Conservation (phyloP, 2,888 invertebrate species). For the Charanyca ferruginea region DNA sequence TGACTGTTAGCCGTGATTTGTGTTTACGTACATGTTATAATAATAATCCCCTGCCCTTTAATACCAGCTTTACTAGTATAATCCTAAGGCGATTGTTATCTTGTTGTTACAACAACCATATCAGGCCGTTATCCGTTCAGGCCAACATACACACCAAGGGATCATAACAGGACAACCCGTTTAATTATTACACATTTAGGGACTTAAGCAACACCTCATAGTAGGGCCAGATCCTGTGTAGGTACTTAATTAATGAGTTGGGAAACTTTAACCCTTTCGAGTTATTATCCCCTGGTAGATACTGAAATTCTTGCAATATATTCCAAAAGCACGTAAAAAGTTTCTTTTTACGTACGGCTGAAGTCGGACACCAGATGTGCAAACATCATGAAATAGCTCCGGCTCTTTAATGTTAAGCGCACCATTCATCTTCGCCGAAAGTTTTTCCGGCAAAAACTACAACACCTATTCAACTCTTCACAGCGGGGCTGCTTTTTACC, state of each 20-base stretch:
- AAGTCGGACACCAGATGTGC: constrained; percentile 64
- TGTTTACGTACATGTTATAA: background rate
- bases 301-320: constrained; percentile 29
- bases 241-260: constrained; percentile 59
- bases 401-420: constrained; percentile 62
- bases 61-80: constrained; percentile 19
- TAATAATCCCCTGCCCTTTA: constrained; percentile 21
- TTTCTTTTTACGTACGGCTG: constrained; percentile 27
- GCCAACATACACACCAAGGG: constrained; percentile 54
- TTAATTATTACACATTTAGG: constrained; percentile 70
- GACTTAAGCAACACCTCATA: constrained; percentile 63
- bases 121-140: constrained; percentile 50
- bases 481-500: constrained; percentile 69
- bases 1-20: constrained; percentile 1
- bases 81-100: constrained; percentile 41
- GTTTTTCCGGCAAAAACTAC: constrained; percentile 71
- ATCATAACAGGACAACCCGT: constrained; percentile 63
- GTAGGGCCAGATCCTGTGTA: constrained; percentile 47
- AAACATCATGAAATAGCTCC: constrained; percentile 64
- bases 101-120: constrained; percentile 44
- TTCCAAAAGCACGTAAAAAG: constrained; percentile 21
- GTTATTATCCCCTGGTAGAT: constrained; percentile 30
- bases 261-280: constrained; percentile 29
- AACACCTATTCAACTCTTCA: constrained; percentile 67
- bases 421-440: constrained; percentile 72